These are phyloP conservation scores for Ovis aries DNA, from an alignment of 2,113 vertebrate species.

Conservation along the genomic window ARS-UI_Ramb_v3.0 NC_056054.1:48779001-48779500, in stretches of 20 bases:
- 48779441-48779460: not conserved
- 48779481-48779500: not conserved
- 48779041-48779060: slow-evolving; percentile 76
- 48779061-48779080: not conserved
- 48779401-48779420: not conserved
- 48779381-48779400: not conserved
- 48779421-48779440: not conserved
- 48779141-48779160: not conserved
- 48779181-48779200: not conserved
- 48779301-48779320: not conserved
- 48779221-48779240: not conserved
- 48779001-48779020: slow-evolving; percentile 84
- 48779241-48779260: not conserved
- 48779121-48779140: not conserved
- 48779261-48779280: not conserved
- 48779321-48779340: not conserved
- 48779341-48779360: not conserved
- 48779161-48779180: not conserved
- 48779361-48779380: not conserved
- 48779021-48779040: slow-evolving; percentile 88
- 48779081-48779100: not conserved
- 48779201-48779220: not conserved
- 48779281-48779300: not conserved
- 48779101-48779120: not conserved
- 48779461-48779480: not conserved